Base-by-base conservation (phyloP, 92 coral and sea anemone genomes). In the Epizoanthus ramosus region DNA sequence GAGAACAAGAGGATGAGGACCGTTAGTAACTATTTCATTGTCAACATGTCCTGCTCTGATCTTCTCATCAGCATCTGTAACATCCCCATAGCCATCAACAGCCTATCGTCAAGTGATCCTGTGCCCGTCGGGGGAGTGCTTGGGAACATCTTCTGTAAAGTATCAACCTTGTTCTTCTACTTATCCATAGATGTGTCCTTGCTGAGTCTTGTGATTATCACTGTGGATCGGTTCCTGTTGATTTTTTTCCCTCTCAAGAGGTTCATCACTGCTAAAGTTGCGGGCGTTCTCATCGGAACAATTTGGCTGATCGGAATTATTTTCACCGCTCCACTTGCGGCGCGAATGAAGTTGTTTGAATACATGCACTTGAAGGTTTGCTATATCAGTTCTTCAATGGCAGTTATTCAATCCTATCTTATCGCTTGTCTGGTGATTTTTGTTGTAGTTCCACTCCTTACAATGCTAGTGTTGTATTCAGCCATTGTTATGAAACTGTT, bases 1-100 rank as follows among this genome's bases (percentile, higher is more conserved):
- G 66, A 89, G 9, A 92, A 90, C 69, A 79, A 73, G 50, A 75
- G 97, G 25, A 92, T 92, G 97, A 71, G 97, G 21, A 87, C 90
- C 22, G 88, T 80, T 10, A 90, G 89, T 45, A 90, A 90, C 68
- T 73, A 76, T 23, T 90, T 90, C 33, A 86, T 92, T 39, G 74
- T 91, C n/a, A 92, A 84, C 74, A 88, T 92, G 92, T 91, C 92
- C 3, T 64, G 79, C 7, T 85, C 88, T 3, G 91, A 92, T 45
- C 67, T 85, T 2, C 63, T 88, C 1, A 75, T 92, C 0, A 79
- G 75, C 1, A 9, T 90, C 17, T 87, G 84, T 71, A 87, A 80
- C 39, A 66, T 90, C 25, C 97, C 97, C 0, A 50, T 71, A 18
- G 23, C 24, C 22, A 33, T 79, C 2, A 70, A 63, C 64, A 2